Percentiles rank a stretch among this genome's conserved stretches.
These are phyloP conservation scores for Diarsia brunnea DNA, from an alignment of 2,888 invertebrate species.

Conservation along the genomic window DNA sequence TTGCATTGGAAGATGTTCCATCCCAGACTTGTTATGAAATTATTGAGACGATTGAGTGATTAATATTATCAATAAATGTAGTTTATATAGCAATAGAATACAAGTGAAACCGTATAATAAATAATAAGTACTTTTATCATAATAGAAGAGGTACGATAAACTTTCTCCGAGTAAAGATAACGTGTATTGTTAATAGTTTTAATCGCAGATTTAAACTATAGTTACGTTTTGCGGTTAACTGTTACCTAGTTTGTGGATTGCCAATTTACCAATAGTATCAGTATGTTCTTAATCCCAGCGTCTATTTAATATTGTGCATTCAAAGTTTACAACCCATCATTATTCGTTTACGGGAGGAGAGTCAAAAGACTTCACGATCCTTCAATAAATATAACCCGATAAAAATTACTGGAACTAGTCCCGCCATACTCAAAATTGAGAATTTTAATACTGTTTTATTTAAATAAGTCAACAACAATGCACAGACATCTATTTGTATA, in stretches of 20 bases:
- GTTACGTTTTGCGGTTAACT: constrained; percentile 31
- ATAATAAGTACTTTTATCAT: neutral
- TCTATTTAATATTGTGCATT: neutral
- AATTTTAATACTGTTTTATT: neutral
- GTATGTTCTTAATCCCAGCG: no score
- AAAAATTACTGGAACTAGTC: no score
- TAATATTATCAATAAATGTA: neutral
- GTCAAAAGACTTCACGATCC: neutral
- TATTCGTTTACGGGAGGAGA: neutral
- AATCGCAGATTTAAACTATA: constrained; percentile 13
- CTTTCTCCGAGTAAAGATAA: constrained; percentile 45
- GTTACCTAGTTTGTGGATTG: neutral
- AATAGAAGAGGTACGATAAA: constrained; percentile 23
- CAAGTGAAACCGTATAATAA: constrained; percentile 32
- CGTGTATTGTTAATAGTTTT: neutral
- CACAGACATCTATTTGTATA: neutral
- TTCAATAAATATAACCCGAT: neutral
- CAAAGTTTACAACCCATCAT: neutral
- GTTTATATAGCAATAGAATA: constrained; percentile 12
- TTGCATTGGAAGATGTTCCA: no score
- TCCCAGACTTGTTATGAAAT: neutral
- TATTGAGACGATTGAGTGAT: neutral
- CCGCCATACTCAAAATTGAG: neutral
- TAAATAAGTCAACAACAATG: neutral
- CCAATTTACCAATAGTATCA: no score